Evolutionary conservation across 1,140 invertebrate genomes (phyloP).

Genomic region (Apis florea): DNA sequence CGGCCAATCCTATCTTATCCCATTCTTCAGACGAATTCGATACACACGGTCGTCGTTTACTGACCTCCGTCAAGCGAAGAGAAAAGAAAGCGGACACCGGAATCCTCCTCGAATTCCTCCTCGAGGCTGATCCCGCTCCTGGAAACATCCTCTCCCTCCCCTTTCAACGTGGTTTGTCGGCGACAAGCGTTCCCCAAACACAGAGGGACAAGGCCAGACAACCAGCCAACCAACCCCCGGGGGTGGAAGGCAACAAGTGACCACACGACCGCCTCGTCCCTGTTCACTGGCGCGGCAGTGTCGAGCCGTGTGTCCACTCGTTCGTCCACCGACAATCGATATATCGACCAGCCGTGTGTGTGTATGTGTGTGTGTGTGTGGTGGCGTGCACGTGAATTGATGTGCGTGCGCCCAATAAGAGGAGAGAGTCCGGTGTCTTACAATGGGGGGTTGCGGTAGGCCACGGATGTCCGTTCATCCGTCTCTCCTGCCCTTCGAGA

Average conservation of each 20-base stretch:
- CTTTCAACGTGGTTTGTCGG: conserved; percentile 53
- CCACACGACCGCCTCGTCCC: conserved; percentile 65
- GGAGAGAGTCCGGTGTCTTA: conserved; percentile 64
- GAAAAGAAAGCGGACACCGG: conserved; percentile 38
- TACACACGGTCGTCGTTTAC: conserved; percentile 11
- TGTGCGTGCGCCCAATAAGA: conserved; percentile 4
- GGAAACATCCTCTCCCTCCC: conserved; percentile 31
- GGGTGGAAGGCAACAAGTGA: conserved; percentile 79
- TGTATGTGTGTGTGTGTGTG: too few relatives aligned
- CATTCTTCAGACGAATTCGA: background rate
- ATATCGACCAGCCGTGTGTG: conserved; percentile 74
- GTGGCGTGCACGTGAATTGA: conserved; percentile 14
- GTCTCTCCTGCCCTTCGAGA: conserved; percentile 63
- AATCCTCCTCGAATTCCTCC: conserved; percentile 45
- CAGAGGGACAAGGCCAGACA: conserved; percentile 73
- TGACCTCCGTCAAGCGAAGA: conserved; percentile 19
- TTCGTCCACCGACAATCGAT: conserved; percentile 73
- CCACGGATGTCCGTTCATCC: conserved; percentile 70
- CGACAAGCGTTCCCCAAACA: conserved; percentile 75
- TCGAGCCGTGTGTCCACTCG: conserved; percentile 71
- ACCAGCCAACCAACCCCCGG: too few relatives aligned
- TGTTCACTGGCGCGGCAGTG: conserved; percentile 33
- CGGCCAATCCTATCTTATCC: too few relatives aligned
- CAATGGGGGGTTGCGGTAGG: conserved; percentile 74
- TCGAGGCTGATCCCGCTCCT: conserved; percentile 29